A percentile compares a stretch with the other conserved stretches of the same genome.
Conservation (phyloP, 2,113 vertebrate genomes). For the Cephalopholis sonnerati region DNA sequence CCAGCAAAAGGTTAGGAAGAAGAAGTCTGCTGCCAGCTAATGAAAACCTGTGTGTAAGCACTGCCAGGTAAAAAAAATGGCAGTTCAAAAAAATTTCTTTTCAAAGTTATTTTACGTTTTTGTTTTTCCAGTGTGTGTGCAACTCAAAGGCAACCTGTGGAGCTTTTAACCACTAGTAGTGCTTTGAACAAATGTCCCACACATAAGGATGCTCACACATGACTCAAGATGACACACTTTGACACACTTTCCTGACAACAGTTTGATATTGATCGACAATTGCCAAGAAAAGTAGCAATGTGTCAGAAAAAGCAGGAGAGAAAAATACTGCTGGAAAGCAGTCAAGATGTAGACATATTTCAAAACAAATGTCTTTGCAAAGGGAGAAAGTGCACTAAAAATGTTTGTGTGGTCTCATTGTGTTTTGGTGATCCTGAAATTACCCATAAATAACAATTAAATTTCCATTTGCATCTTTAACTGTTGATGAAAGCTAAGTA, state of each 20-base stretch:
- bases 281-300: background rate
- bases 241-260: background rate
- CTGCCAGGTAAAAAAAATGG: background rate
- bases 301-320: background rate
- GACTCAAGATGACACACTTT: background rate
- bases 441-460: background rate
- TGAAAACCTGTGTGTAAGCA: background rate
- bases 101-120: background rate
- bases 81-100: background rate
- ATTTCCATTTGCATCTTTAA: constrained; percentile 21
- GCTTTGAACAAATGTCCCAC: too few species aligned
- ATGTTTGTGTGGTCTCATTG: background rate
- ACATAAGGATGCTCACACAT: background rate
- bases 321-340: background rate
- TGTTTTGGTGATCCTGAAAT: background rate
- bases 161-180: background rate
- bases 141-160: background rate
- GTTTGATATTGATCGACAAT: background rate
- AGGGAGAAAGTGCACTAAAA: background rate
- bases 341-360: background rate
- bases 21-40: background rate
- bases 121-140: background rate
- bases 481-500: constrained; percentile 23
- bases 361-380: background rate
- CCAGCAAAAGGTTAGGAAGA: background rate